Base-by-base conservation (phyloP, 1,140 invertebrate genomes). In the Diabrotica undecimpunctata region DNA sequence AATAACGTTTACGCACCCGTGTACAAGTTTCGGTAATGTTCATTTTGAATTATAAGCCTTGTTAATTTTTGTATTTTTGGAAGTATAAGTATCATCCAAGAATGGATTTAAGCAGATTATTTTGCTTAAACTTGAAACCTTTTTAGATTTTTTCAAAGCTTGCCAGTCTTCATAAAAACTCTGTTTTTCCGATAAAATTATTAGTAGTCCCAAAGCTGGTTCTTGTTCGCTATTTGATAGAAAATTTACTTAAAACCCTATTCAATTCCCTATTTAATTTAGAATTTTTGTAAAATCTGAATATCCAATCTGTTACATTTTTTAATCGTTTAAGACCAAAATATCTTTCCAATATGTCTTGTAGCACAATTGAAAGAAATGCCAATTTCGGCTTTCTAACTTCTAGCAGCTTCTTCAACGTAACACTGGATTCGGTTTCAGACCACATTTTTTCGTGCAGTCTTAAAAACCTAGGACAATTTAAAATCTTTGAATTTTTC, bases 71-170 rank as follows among this genome's bases (percentile, higher is more conserved):
- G 63, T 46, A 35, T 25, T 10, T 7, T 13, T 14, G 14, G 14
- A 56, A 56, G 0, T 10, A 56, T n/a, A 9, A 9, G 5, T 12
- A 7, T 12, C 10, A 51, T 70, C 61, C 9, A 50, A 7, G 54
- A 56, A 35, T 52, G 68, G 38, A 54, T 66, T 57, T 36, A 72
- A 56, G 12, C 50, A 38, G 7, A 66, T 55, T 6, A 72, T n/a
- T n/a, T n/a, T 55, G 65, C 64, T 56, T 57, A 57, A 54, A 10
- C 10, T 13, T 10, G 55, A n/a, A n/a, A n/a, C n/a, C n/a, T n/a
- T n/a, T n/a, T n/a, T n/a, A n/a, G n/a, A n/a, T n/a, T n/a, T n/a
- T n/a, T n/a, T n/a, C n/a, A n/a, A n/a, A n/a, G 62, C 25, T 65
- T 39, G 65, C 46, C 7, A 2, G 39, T 46, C 7, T 46, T 46